These are phyloP conservation scores for Vidua chalybeata DNA, from an alignment of 2,113 vertebrate genomes.

Conservation along the genomic window DNA sequence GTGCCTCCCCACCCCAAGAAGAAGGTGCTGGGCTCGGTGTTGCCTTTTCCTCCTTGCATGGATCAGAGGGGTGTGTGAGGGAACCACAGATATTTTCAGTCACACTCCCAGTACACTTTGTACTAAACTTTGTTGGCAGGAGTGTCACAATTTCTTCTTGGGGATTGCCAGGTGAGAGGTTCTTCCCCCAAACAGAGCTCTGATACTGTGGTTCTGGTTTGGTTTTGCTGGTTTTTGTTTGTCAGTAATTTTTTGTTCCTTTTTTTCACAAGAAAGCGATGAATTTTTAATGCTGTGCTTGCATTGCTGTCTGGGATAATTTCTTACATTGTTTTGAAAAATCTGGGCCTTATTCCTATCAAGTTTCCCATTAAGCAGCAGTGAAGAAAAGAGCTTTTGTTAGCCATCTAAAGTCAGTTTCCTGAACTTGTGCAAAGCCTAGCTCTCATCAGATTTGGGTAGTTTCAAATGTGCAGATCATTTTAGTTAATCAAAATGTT, in stretches of 20 bases:
- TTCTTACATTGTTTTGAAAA: background rate
- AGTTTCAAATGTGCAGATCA: background rate
- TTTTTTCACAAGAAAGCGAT: background rate
- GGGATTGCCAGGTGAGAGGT: background rate
- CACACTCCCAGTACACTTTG: background rate
- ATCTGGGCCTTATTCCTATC: background rate
- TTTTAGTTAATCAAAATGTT: background rate
- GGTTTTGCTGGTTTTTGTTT: background rate
- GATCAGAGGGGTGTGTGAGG: accelerated
- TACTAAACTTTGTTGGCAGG: background rate
- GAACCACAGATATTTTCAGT: background rate
- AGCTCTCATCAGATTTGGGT: background rate
- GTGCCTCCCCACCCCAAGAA: background rate
- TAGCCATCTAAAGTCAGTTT: background rate
- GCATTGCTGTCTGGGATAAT: background rate
- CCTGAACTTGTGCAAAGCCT: background rate
- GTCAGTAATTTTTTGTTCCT: background rate
- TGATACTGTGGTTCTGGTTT: background rate
- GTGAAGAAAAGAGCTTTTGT: background rate
- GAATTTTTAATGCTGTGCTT: background rate
- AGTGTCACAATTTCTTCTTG: background rate
- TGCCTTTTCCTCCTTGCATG: accelerated
- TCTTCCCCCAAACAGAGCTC: background rate
- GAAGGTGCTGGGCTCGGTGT: background rate
- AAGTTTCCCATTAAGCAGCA: background rate